Conservation (phyloP, 2,113 vertebrate genomes). For the Probosciger aterrimus region DNA sequence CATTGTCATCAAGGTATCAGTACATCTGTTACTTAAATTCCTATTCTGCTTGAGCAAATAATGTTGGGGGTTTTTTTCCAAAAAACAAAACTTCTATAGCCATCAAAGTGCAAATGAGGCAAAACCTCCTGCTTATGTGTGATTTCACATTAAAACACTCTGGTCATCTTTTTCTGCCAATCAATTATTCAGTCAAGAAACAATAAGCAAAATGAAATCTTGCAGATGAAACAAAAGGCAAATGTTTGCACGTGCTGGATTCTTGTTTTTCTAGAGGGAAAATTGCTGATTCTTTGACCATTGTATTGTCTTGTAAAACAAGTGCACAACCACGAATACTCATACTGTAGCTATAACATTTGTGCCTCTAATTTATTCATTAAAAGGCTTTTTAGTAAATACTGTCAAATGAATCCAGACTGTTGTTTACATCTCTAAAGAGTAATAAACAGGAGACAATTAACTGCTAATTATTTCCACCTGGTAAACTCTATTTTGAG, state of each 20-base stretch:
- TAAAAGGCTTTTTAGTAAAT: slow-evolving; percentile 53
- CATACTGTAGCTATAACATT: slow-evolving; percentile 9
- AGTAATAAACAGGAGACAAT: slow-evolving; percentile 75
- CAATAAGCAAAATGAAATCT: background rate
- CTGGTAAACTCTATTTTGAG: slow-evolving; percentile 74
- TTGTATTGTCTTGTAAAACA: slow-evolving; percentile 13
- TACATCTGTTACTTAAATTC: background rate
- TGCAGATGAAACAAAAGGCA: slow-evolving; percentile 6
- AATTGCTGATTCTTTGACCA: background rate
- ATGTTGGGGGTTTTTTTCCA: background rate
- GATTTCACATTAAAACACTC: background rate
- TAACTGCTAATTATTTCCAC: slow-evolving; percentile 78
- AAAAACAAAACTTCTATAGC: background rate
- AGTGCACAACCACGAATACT: slow-evolving; percentile 26
- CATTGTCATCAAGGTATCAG: background rate
- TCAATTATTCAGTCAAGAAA: background rate
- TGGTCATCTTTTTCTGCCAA: background rate
- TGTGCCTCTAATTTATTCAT: slow-evolving; percentile 59
- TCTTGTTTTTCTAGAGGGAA: slow-evolving; percentile 18
- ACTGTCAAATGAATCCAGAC: slow-evolving; percentile 37
- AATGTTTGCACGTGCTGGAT: background rate
- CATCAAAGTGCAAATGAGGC: background rate
- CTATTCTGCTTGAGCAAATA: background rate
- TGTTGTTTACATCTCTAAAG: slow-evolving; percentile 70
- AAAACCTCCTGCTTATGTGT: background rate